phyloP scores from a whole-genome alignment of 2,888 invertebrate species.

The Apodemia zela region DNA sequence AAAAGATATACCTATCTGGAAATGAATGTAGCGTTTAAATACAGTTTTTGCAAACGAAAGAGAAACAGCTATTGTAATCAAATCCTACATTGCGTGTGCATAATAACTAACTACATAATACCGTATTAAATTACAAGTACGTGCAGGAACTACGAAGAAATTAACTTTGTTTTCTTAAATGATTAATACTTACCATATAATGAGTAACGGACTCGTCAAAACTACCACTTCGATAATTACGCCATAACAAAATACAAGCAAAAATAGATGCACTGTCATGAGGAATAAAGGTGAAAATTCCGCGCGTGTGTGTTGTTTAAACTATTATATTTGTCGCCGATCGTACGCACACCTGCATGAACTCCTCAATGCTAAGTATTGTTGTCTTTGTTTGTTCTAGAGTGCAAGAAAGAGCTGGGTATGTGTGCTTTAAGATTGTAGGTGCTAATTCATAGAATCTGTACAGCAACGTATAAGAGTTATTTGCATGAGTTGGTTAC shows the following conservation, averaged over 20 bases:
- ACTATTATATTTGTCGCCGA: slow-evolving; percentile 35
- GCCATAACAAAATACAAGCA: slow-evolving; percentile 12
- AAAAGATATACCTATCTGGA: too few relatives aligned
- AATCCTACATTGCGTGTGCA: slow-evolving; percentile 8
- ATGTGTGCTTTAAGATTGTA: slow-evolving; percentile 28
- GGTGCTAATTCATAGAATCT: slow-evolving; percentile 60
- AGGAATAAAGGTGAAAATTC: slow-evolving; percentile 28
- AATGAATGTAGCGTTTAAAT: too few relatives aligned
- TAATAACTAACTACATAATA: slow-evolving; percentile 11
- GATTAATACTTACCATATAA: slow-evolving; percentile 40
- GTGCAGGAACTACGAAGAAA: slow-evolving; percentile 31
- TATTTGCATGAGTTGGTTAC: slow-evolving; percentile 34
- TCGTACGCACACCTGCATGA: slow-evolving; percentile 38
- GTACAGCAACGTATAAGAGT: slow-evolving; percentile 31
- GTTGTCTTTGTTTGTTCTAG: slow-evolving; percentile 33
- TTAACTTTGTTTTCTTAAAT: slow-evolving; percentile 37
- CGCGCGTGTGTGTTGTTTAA: slow-evolving; percentile 19
- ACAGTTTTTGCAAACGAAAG: too few relatives aligned
- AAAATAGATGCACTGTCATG: background rate
- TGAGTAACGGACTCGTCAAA: slow-evolving; percentile 52
- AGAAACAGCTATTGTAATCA: background rate
- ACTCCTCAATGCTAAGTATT: slow-evolving; percentile 29
- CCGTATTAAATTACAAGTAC: slow-evolving; percentile 20
- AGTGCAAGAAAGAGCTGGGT: slow-evolving; percentile 38
- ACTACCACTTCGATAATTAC: slow-evolving; percentile 49